Conservation (phyloP, 2,888 invertebrate species). For the Volucella inanis region DNA sequence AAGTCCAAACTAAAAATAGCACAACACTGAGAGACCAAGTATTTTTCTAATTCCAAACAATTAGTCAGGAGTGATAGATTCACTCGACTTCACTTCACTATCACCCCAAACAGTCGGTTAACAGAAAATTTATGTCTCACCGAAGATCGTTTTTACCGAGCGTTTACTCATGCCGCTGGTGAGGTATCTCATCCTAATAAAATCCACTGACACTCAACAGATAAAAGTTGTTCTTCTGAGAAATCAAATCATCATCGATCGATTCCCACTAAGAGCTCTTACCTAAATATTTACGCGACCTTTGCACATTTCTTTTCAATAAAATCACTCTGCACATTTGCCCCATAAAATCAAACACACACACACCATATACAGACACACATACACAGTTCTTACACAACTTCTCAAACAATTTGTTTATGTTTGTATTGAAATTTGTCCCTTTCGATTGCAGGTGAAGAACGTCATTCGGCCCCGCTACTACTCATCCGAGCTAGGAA, state of each 20-base stretch:
- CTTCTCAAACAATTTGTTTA: conserved; percentile 16
- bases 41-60: no score
- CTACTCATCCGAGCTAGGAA: conserved; percentile 97
- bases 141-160: conserved; percentile 3
- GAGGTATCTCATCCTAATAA: conserved; percentile 1
- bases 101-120: neutral
- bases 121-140: conserved; percentile 2
- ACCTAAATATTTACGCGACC: conserved; percentile 50
- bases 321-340: conserved; percentile 37
- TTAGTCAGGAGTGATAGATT: neutral
- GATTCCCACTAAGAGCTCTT: conserved; percentile 16
- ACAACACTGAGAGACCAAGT: no score
- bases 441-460: conserved; percentile 82
- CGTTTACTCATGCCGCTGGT: neutral
- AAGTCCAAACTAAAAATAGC: no score
- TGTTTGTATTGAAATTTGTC: conserved; percentile 29
- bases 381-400: neutral
- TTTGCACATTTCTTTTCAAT: conserved; percentile 12
- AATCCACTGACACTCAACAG: neutral
- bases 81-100: neutral
- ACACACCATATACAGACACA: neutral
- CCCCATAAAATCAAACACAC: conserved; percentile 25
- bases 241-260: conserved; percentile 14
- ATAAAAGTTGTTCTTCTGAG: neutral
- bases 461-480: conserved; percentile 93